phyloP scores from a whole-genome alignment of 2,113 vertebrate species.

The Channa argus region DNA sequence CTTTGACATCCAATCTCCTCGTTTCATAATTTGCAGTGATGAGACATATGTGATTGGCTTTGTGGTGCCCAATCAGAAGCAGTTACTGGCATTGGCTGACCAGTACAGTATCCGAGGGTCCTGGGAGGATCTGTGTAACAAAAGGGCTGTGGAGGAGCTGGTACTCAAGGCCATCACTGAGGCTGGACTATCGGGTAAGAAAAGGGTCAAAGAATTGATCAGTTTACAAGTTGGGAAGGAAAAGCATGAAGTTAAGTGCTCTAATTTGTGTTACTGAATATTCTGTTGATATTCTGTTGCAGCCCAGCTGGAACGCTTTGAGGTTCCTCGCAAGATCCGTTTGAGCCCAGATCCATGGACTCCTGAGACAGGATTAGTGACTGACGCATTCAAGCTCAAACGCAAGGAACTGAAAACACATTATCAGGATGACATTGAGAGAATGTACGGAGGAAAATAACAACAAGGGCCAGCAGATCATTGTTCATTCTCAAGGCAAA shows the following conservation, averaged over 20 bases:
- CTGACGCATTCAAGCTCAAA: slow-evolving; percentile 97
- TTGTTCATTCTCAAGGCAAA: slow-evolving; percentile 2
- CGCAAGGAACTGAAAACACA: slow-evolving; percentile 92
- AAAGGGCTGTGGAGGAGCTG: slow-evolving; percentile 89
- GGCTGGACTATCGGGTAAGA: slow-evolving; percentile 87
- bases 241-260: too few species aligned
- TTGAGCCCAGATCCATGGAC: slow-evolving; percentile 95
- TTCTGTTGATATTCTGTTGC: slow-evolving; percentile 8
- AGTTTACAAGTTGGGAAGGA: too few species aligned
- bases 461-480: background rate
- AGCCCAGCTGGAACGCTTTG: slow-evolving; percentile 95
- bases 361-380: slow-evolving; percentile 95
- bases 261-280: too few species aligned
- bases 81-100: slow-evolving; percentile 87
- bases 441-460: slow-evolving; percentile 91
- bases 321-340: slow-evolving; percentile 92
- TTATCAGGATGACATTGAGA: slow-evolving; percentile 92
- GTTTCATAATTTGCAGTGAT: slow-evolving; percentile 82
- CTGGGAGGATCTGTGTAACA: slow-evolving; percentile 91
- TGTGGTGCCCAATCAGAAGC: slow-evolving; percentile 97
- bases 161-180: slow-evolving; percentile 90
- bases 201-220: background rate
- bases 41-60: slow-evolving; percentile 96
- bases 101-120: slow-evolving; percentile 86
- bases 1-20: slow-evolving; percentile 4